These are phyloP conservation scores for Ammodramus savannarum DNA, from an alignment of 2,113 vertebrate genomes.

Conservation along the genomic window DNA sequence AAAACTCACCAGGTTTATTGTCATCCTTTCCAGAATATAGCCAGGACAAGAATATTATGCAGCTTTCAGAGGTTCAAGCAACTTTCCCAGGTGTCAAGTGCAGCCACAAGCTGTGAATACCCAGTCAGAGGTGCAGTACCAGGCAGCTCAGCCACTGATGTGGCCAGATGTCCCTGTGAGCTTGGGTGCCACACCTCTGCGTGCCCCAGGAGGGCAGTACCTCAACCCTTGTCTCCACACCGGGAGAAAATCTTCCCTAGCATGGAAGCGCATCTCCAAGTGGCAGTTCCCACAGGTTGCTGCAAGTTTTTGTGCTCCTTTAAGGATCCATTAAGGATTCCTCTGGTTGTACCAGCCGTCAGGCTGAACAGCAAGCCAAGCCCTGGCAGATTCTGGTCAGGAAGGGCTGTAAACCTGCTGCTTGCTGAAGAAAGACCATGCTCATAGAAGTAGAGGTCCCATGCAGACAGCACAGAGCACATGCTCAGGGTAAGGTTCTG, in stretches of 20 bases:
- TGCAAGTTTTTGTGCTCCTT: not conserved
- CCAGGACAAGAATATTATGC: not conserved
- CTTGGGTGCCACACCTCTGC: not conserved
- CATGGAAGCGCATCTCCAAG: not conserved
- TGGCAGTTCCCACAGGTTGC: not conserved
- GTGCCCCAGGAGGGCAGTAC: not conserved
- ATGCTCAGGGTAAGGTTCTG: not conserved
- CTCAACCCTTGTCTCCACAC: not conserved
- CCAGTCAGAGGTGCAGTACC: not conserved
- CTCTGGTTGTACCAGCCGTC: not conserved
- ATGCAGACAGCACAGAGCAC: not conserved
- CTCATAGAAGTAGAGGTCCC: not conserved
- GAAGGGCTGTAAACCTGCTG: not conserved
- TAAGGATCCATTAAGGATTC: not conserved
- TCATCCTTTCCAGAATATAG: not conserved
- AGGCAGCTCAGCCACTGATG: not conserved
- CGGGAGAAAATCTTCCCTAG: not conserved
- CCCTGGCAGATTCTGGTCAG: not conserved
- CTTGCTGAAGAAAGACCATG: not conserved
- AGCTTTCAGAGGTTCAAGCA: not conserved
- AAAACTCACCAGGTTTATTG: not conserved
- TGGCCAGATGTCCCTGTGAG: not conserved
- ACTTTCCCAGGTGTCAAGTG: not conserved
- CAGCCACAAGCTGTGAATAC: not conserved
- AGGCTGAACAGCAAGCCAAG: not conserved